Evolutionary conservation across 2,888 invertebrate species (phyloP), one percentile per base, ranked within the genome.

Genomic region (Therioaphis trifolii): DNA sequence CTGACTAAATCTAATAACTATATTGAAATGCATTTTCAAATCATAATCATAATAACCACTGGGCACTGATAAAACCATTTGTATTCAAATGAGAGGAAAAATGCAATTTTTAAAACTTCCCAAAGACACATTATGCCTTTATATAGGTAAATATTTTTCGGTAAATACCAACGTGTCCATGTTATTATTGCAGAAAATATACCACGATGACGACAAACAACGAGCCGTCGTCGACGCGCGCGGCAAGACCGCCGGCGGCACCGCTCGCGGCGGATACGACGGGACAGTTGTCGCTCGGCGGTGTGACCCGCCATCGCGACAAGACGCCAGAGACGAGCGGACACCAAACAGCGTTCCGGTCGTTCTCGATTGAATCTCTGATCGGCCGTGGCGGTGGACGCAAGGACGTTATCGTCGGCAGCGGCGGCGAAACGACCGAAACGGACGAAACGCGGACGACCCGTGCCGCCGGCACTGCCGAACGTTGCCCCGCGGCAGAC

Each of bases 371-470:
- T 1, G 84, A 84, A 43, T 84, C 84, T 0, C 80, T 85, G 46
- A 86, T 84, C 66, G 84, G 85, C 21, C 85, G 85, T 21, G 72
- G 61, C 12, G 85, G 79, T 9, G 85, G 84, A 58, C 84, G n/a
- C 35, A 52, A 69, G 49, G 71, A 61, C 74, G 46, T 35, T 29
- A 49, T 46, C 66, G 61, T 14, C 15, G 88, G 87, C 87, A 85
- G 90, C 77, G 90, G 90, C 88, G 87, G 89, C 87, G 35, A 87
- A 7, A 18, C 14, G n/a, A n/a, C n/a, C n/a, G n/a, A n/a, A n/a
- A n/a, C n/a, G n/a, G n/a, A n/a, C n/a, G n/a, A n/a, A n/a, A n/a
- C n/a, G n/a, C n/a, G n/a, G n/a, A n/a, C n/a, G n/a, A n/a, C n/a
- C n/a, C n/a, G n/a, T n/a, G n/a, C n/a, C n/a, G n/a, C n/a, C n/a